Evolutionary conservation across 2,113 vertebrate genomes (phyloP).

Genomic region (Podilymbus podiceps): DNA sequence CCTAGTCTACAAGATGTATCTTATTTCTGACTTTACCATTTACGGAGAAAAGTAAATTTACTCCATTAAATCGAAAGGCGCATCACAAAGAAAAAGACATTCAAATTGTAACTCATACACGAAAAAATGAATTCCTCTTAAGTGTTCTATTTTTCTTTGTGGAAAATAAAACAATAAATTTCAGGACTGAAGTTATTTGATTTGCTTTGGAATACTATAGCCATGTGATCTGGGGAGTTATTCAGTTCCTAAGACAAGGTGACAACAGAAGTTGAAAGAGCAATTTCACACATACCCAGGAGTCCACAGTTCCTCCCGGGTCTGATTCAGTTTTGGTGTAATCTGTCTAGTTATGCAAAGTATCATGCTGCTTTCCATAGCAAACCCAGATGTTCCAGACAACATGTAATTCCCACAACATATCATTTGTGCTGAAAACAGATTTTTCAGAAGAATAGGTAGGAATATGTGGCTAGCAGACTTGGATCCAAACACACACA

Average conservation of each 20-base stretch:
- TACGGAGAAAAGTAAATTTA: not conserved
- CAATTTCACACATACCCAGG: not conserved
- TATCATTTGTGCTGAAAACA: not conserved
- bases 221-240: not conserved
- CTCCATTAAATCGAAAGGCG: not conserved
- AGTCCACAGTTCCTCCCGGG: not conserved
- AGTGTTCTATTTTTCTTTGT: not conserved
- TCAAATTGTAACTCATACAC: not conserved
- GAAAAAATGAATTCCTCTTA: not conserved
- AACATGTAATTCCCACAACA: not conserved
- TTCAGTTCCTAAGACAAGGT: not conserved
- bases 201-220: not conserved
- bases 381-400: constrained; percentile 13
- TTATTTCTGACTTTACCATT: not conserved
- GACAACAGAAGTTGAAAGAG: not conserved
- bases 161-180: no score
- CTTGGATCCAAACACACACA: not conserved
- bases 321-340: not conserved
- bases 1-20: not conserved
- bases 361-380: not conserved
- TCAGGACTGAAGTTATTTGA: no score
- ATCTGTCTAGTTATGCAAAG: not conserved
- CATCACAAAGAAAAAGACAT: not conserved
- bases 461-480: not conserved
- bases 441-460: not conserved